Conservation (phyloP, 2,797 vertebrate species). For the Fringilla coelebs region DNA sequence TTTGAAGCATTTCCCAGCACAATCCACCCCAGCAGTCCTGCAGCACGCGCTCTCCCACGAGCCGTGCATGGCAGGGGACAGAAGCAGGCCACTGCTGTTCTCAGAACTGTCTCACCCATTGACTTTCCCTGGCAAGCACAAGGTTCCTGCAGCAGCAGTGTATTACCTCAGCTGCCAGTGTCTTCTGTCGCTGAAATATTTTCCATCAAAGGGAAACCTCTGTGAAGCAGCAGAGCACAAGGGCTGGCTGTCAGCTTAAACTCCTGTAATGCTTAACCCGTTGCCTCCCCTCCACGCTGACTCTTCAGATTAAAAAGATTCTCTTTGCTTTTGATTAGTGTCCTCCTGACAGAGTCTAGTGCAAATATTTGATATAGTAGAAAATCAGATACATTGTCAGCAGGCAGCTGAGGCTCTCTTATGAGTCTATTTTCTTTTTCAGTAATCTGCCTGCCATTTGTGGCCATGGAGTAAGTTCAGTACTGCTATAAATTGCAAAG, state of each 20-base stretch:
- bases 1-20: background rate
- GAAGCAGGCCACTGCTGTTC: background rate
- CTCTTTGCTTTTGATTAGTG: background rate
- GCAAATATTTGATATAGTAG: background rate
- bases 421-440: background rate
- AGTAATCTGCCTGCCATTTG: background rate
- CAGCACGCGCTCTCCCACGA: accelerated
- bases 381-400: background rate
- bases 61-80: background rate
- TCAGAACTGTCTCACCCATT: background rate
- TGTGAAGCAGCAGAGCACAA: background rate
- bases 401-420: background rate
- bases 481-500: background rate
- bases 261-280: constrained; percentile 33
- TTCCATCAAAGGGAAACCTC: constrained; percentile 66
- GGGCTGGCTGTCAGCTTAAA: background rate
- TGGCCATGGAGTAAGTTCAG: background rate
- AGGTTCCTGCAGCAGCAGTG: background rate
- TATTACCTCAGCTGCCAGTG: constrained; percentile 14
- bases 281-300: background rate
- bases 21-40: background rate
- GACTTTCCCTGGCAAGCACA: constrained; percentile 2
- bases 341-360: background rate
- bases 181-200: constrained; percentile 50
- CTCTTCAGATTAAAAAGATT: background rate